Evolutionary conservation across 2,113 vertebrate species (phyloP).

Genomic region (Cheirogaleus medius): DNA sequence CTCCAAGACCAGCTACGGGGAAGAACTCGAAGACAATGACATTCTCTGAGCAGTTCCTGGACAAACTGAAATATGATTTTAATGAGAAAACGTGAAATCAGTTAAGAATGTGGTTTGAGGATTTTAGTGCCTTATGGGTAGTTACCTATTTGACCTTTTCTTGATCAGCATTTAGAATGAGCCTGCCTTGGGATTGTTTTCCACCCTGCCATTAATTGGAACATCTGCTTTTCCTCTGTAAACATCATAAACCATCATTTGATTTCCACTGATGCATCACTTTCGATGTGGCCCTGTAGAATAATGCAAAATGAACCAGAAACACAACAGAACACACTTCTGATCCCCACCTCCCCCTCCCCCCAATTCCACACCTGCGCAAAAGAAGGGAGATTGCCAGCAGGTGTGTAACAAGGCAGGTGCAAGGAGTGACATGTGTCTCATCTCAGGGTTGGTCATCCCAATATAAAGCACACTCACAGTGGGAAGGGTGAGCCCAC

Average conservation of each 20-base stretch:
- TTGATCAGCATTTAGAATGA: conserved; percentile 57
- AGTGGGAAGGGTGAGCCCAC: not conserved
- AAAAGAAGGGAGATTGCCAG: not conserved
- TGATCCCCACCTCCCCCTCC: not conserved
- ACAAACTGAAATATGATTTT: not conserved
- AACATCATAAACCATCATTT: conserved; percentile 77
- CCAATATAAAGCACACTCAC: not conserved
- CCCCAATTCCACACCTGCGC: not conserved
- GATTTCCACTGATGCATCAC: conserved; percentile 43
- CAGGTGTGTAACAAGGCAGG: not conserved
- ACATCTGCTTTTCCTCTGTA: conserved; percentile 73
- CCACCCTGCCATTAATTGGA: conserved; percentile 57
- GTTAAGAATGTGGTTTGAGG: not conserved
- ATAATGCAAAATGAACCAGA: conserved; percentile 31
- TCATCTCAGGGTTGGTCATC: not conserved
- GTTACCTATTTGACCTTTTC: conserved; percentile 67
- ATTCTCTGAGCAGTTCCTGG: not conserved
- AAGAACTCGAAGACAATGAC: not conserved
- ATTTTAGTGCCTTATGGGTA: not conserved
- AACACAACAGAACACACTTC: not conserved
- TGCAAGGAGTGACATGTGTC: not conserved
- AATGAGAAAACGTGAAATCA: not conserved
- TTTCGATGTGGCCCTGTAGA: conserved; percentile 20
- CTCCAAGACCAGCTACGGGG: not conserved
- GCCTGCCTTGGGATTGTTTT: conserved; percentile 42